These are phyloP conservation scores for Vulpes vulpes DNA, from an alignment of 2,113 vertebrate genomes.

Conservation along the genomic window DNA sequence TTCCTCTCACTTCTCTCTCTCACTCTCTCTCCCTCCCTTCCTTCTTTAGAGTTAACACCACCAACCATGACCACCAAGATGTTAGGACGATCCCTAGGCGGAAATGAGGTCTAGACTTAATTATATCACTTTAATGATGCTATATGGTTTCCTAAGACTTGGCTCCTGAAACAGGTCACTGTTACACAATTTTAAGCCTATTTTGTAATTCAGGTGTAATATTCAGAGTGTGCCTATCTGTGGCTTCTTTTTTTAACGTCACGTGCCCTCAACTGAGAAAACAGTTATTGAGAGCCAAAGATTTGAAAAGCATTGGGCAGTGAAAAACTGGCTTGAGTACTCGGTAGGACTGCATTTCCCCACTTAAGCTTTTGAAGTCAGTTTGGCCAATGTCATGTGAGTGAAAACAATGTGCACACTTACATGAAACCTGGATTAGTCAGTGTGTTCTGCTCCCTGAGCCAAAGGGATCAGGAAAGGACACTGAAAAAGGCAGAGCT, in stretches of 20 bases:
- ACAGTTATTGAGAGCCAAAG: not conserved
- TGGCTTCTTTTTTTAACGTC: not conserved
- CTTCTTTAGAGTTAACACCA: not conserved
- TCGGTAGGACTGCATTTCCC: not conserved
- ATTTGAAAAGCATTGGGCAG: not conserved
- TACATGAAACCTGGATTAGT: not conserved
- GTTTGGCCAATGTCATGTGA: no score
- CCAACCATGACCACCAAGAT: not conserved
- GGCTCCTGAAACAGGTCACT: not conserved
- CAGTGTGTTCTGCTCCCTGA: not conserved
- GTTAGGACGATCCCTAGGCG: not conserved
- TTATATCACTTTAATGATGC: not conserved
- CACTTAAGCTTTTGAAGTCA: not conserved
- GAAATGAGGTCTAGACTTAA: not conserved
- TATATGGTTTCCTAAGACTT: not conserved
- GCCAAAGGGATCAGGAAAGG: not conserved
- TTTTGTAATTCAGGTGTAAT: not conserved
- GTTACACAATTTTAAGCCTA: not conserved
- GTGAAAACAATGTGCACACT: not conserved
- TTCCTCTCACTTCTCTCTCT: not conserved
- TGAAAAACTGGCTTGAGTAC: not conserved
- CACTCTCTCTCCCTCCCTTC: not conserved
- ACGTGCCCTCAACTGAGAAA: not conserved
- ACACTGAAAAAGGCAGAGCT: not conserved
- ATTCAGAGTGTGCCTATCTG: not conserved